These are phyloP conservation scores for Podotricha telesiphe DNA, from an alignment of 2,888 invertebrate genomes.

Conservation along the genomic window DNA sequence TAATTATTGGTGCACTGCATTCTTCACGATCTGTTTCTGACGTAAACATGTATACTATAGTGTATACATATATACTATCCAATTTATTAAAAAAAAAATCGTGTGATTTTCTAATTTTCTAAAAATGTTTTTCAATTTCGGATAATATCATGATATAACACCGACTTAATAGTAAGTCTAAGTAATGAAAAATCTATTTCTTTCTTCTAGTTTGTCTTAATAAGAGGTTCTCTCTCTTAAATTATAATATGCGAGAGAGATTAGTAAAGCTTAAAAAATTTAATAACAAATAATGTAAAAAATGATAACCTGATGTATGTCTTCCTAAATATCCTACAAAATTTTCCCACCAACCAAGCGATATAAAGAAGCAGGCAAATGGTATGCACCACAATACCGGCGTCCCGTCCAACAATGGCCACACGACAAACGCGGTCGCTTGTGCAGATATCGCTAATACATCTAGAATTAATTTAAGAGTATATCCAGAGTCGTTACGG, in stretches of 20 bases:
- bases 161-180: too few relatives aligned
- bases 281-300: not conserved
- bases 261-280: not conserved
- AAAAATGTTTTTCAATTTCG: too few relatives aligned
- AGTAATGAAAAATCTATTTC: too few relatives aligned
- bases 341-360: constrained; percentile 94
- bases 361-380: constrained; percentile 86
- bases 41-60: too few relatives aligned
- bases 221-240: too few relatives aligned
- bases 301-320: constrained; percentile 59
- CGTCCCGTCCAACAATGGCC: constrained; percentile 84
- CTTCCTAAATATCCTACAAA: constrained; percentile 80
- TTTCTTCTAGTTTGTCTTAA: not conserved
- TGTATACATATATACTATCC: too few relatives aligned
- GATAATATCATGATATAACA: too few relatives aligned
- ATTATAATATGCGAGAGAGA: too few relatives aligned
- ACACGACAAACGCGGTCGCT: constrained; percentile 86
- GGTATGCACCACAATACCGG: constrained; percentile 85
- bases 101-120: too few relatives aligned
- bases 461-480: constrained; percentile 78
- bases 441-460: constrained; percentile 85
- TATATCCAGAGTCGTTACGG: constrained; percentile 60
- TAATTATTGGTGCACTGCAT: too few relatives aligned
- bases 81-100: too few relatives aligned
- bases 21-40: too few relatives aligned